Conservation (phyloP, 2,113 vertebrate species). For the Ctenomys sociabilis region DNA sequence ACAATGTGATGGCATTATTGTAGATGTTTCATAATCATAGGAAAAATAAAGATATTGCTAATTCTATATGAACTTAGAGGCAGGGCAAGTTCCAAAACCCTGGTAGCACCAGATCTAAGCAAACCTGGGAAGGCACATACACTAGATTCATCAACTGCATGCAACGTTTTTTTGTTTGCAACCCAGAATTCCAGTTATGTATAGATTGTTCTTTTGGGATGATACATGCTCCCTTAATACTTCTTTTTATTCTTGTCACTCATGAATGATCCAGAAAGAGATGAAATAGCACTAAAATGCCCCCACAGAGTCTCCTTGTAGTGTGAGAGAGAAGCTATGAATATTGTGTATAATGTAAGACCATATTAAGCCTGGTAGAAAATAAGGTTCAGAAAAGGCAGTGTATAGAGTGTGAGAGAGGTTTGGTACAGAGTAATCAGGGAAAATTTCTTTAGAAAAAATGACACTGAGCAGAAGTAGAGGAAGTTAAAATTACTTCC, state of each 20-base stretch:
- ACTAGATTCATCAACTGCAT: neutral
- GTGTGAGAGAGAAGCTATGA: neutral
- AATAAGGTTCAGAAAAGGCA: neutral
- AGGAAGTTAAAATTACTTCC: neutral
- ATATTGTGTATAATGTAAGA: neutral
- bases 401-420: neutral
- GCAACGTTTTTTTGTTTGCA: neutral
- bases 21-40: neutral
- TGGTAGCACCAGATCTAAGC: neutral
- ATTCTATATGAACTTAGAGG: neutral
- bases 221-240: neutral
- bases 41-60: neutral
- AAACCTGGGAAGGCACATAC: neutral
- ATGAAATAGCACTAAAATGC: neutral
- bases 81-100: neutral
- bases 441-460: neutral
- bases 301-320: neutral
- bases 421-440: too few relatives aligned
- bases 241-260: neutral
- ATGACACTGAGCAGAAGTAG: neutral
- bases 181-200: neutral
- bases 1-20: neutral
- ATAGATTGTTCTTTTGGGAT: neutral
- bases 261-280: neutral
- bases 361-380: neutral